These are phyloP conservation scores for Drosophila crucigera DNA, from an alignment of 2,888 invertebrate species.

Conservation along the genomic window DNA sequence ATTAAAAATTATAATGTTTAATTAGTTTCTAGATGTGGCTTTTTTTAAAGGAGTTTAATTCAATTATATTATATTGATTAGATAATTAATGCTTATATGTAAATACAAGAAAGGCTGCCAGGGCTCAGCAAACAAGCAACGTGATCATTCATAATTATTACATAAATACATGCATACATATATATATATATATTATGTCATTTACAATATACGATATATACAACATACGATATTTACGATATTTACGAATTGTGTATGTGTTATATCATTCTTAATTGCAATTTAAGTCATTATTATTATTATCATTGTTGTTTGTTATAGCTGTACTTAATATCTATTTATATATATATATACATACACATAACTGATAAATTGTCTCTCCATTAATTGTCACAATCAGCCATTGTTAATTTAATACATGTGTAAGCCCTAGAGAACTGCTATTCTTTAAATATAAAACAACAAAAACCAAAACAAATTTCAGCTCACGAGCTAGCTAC, in stretches of 20 bases:
- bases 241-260: slow-evolving; percentile 27
- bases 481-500: slow-evolving; percentile 19
- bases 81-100: slow-evolving; percentile 61
- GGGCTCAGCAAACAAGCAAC: slow-evolving; percentile 76
- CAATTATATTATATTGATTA: slow-evolving; percentile 47
- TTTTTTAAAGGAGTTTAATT: slow-evolving; percentile 53
- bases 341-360: slow-evolving; percentile 44
- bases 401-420: slow-evolving; percentile 78
- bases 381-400: slow-evolving; percentile 63
- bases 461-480: slow-evolving; percentile 24
- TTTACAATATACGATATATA: slow-evolving; percentile 10
- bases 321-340: slow-evolving; percentile 68
- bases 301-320: slow-evolving; percentile 74
- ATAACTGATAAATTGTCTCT: slow-evolving; percentile 47
- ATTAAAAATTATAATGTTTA: slow-evolving; percentile 67
- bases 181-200: slow-evolving; percentile 22
- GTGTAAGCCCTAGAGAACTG: slow-evolving; percentile 67
- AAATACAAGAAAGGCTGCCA: slow-evolving; percentile 75
- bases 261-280: slow-evolving; percentile 48
- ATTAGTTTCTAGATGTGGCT: slow-evolving; percentile 67
- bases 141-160: slow-evolving; percentile 66
- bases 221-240: slow-evolving; percentile 18
- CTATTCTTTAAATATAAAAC: slow-evolving; percentile 39
- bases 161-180: slow-evolving; percentile 18
- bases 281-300: slow-evolving; percentile 50